A percentile compares a stretch with the other conserved stretches of the same genome.
phyloP scores from a whole-genome alignment of 2,888 invertebrate species.

The Catocala sponsa region DNA sequence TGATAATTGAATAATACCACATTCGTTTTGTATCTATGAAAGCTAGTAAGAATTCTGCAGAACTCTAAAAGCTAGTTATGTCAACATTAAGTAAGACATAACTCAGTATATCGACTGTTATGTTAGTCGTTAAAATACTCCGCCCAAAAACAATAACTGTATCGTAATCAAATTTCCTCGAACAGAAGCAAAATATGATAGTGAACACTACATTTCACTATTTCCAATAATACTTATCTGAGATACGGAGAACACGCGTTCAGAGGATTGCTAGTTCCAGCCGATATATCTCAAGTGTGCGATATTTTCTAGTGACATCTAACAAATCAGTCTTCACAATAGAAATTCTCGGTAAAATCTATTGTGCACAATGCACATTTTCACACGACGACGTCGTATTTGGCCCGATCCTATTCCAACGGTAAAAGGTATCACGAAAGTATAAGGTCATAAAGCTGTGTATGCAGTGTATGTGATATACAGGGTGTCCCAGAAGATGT shows the following conservation, averaged over 20 bases:
- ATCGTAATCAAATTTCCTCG: slow-evolving; percentile 10
- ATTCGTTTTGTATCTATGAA: too few relatives aligned
- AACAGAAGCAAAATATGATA: not conserved
- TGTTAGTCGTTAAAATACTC: not conserved
- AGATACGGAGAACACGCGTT: slow-evolving; percentile 22
- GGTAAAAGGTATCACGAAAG: slow-evolving; percentile 31
- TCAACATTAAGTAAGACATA: not conserved
- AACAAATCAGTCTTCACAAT: slow-evolving; percentile 62
- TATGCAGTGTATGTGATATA: too few relatives aligned
- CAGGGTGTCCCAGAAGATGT: too few relatives aligned
- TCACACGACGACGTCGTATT: slow-evolving; percentile 31
- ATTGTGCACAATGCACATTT: slow-evolving; percentile 55
- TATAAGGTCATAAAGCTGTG: slow-evolving; percentile 36
- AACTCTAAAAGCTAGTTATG: too few relatives aligned
- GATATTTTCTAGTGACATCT: slow-evolving; percentile 52
- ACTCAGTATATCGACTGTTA: not conserved
- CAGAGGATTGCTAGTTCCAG: slow-evolving; percentile 35
- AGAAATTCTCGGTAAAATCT: slow-evolving; percentile 54
- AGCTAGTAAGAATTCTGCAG: too few relatives aligned
- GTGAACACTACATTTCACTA: slow-evolving; percentile 31
- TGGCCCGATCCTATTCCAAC: slow-evolving; percentile 19
- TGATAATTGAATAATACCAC: too few relatives aligned
- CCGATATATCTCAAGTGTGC: slow-evolving; percentile 50
- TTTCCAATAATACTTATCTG: slow-evolving; percentile 30
- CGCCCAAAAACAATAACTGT: not conserved